Evolutionary conservation across 2,113 vertebrate species (phyloP), one percentile per base, ranked within the genome.

Genomic region (Catharus bicknelli): DNA sequence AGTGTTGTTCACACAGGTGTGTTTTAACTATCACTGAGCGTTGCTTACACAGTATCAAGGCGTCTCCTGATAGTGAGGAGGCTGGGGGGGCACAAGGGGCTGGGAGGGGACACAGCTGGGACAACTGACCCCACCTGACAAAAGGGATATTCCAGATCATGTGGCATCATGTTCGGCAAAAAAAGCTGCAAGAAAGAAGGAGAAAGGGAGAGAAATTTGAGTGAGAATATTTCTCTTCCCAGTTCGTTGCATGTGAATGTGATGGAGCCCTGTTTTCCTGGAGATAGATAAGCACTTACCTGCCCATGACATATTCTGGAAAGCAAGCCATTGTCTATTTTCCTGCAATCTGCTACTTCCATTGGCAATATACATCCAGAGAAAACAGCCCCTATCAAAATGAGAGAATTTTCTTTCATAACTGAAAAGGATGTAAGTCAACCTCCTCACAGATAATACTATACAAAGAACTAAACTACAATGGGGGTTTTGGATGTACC

Each of bases 161-260:
- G 42, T 58, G 21, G 30, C 3, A 2, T 19, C 13, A 34, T 34
- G 15, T 13, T 64, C 5, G 3, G 15, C 26, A 73, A 43, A 25
- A 38, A 86, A 58, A 73, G 1, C 32, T 55, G 6, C 22, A 42
- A 14, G 20, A n/a, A 73, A 75, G 30, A 48, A 67, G 19, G 3
- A 26, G 40, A 32, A 69, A 61, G 10, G 3, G 3, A 4, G 7
- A 20, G 15, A 53, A 63, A 4, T 64, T 86, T 3, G 8, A 75
- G 19, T 5, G 7, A 68, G 15, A 51, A 27, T 16, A 3, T 34
- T 83, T 53, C 20, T 86, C 29, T 63, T 80, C 29, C 30, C 10
- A 53, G 11, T 51, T 9, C 1, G 1, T 42, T 45, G 36, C 0
- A 2, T 3, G 1, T 34, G 14, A 25, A 2, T 0, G 0, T 68